Conservation (phyloP, 1,140 invertebrate species). For the Sogatella furcifera region DNA sequence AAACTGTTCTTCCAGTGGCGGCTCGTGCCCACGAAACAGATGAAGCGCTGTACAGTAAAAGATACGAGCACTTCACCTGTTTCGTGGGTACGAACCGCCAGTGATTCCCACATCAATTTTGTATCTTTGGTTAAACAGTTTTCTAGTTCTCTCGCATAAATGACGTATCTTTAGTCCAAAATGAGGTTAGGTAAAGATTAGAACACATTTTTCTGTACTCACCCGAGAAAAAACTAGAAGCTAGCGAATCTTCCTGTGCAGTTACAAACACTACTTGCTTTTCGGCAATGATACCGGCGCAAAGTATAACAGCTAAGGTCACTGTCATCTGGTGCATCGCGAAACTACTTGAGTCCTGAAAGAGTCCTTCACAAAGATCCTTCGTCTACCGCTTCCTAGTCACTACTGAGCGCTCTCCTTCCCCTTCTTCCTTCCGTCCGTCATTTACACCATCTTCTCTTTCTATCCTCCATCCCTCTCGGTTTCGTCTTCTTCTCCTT, state of each 20-base stretch:
- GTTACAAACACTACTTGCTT: conserved; percentile 29
- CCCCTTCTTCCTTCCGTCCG: neutral
- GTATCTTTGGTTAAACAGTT: no score
- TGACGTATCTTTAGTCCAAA: no score
- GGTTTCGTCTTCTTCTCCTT: neutral
- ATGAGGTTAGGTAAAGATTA: neutral
- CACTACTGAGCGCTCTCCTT: conserved; percentile 4
- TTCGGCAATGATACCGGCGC: conserved; percentile 33
- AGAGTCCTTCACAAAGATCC: conserved; percentile 35
- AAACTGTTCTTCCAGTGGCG: no score
- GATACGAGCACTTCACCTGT: no score
- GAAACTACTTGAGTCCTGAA: conserved; percentile 21
- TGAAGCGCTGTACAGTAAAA: no score
- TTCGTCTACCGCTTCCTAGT: conserved; percentile 9
- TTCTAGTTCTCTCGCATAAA: no score
- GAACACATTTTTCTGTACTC: neutral
- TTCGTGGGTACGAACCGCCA: no score
- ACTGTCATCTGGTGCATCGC: conserved; percentile 25
- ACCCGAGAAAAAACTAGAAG: conserved; percentile 14
- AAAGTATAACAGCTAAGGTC: conserved; percentile 29
- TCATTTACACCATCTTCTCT: neutral
- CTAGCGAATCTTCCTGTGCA: conserved; percentile 29
- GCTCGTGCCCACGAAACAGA: no score
- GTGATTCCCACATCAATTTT: no score
- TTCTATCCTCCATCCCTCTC: neutral